A percentile compares a stretch with the other conserved stretches of the same genome.
Conservation (phyloP, 2,888 invertebrate genomes). For the Euclidia mi region DNA sequence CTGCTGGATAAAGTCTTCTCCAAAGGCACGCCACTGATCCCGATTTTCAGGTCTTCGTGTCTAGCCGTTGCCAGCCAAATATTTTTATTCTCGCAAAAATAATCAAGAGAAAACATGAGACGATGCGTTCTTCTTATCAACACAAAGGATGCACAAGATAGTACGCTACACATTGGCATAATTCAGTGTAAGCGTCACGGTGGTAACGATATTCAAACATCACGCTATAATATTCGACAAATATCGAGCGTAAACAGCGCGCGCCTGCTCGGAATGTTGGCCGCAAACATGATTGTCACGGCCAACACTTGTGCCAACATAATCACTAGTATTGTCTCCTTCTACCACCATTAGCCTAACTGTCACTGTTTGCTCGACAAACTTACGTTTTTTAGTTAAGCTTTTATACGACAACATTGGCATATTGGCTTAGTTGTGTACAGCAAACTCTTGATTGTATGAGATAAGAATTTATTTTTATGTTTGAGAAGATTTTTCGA, state of each 20-base stretch:
- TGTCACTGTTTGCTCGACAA: constrained; percentile 50
- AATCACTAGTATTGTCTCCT: constrained; percentile 62
- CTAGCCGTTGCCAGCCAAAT: no score
- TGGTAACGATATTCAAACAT: constrained; percentile 75
- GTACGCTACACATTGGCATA: constrained; percentile 16
- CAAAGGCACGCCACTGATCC: no score
- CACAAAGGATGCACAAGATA: neutral
- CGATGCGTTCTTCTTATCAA: neutral
- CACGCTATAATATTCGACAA: constrained; percentile 49
- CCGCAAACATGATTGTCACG: constrained; percentile 59
- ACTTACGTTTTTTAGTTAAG: constrained; percentile 50
- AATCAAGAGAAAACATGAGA: no score
- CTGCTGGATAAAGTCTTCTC: no score
- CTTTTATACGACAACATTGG: constrained; percentile 43
- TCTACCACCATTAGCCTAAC: constrained; percentile 60
- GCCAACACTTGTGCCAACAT: constrained; percentile 79
- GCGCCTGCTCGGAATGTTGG: constrained; percentile 58
- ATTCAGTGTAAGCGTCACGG: constrained; percentile 47
- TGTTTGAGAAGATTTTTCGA: neutral
- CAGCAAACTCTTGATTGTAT: constrained; percentile 15
- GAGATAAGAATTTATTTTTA: constrained; percentile 17
- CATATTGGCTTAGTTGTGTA: constrained; percentile 55
- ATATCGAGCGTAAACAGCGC: constrained; percentile 29
- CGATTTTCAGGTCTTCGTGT: no score
- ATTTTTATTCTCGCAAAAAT: no score